phyloP scores from a whole-genome alignment of 1,140 invertebrate species.

The Chymomyza costata region DNA sequence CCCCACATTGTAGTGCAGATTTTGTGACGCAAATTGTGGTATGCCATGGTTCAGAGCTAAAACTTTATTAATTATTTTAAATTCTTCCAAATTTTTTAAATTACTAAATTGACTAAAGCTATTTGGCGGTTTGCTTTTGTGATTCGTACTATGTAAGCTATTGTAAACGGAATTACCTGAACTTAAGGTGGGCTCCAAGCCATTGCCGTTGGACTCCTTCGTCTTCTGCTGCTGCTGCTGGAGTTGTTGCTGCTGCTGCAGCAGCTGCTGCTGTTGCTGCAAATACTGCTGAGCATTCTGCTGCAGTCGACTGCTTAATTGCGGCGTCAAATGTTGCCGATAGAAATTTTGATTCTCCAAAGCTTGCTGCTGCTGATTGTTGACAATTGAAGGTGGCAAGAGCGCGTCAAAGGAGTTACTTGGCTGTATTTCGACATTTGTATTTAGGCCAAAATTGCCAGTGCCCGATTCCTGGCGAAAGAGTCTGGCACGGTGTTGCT shows the following conservation, averaged over 20 bases:
- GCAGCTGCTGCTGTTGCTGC: conserved; percentile 51
- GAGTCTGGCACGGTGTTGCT: conserved; percentile 67
- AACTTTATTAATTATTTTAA: conserved; percentile 88
- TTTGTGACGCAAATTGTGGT: conserved; percentile 68
- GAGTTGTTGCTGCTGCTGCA: conserved; percentile 51
- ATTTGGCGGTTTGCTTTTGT: conserved; percentile 61
- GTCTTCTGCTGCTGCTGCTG: conserved; percentile 28
- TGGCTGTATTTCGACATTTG: conserved; percentile 54
- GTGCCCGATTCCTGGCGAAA: conserved; percentile 76
- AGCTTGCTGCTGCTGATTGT: conserved; percentile 44
- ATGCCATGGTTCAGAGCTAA: conserved; percentile 84
- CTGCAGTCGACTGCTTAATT: conserved; percentile 62
- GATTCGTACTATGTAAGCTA: conserved; percentile 79
- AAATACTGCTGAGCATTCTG: conserved; percentile 67
- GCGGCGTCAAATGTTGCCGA: conserved; percentile 63
- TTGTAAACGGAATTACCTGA: conserved; percentile 59
- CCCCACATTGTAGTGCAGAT: conserved; percentile 55
- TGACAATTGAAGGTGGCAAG: conserved; percentile 36
- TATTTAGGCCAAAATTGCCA: conserved; percentile 71
- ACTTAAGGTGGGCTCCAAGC: conserved; percentile 40
- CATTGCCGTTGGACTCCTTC: conserved; percentile 37
- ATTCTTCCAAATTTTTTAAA: conserved; percentile 79
- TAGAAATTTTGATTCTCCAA: conserved; percentile 72
- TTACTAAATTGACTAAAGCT: conserved; percentile 78
- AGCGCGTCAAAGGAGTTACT: conserved; percentile 51